Evolutionary conservation across 2,113 vertebrate species (phyloP).

Genomic region (Misgurnus mizolepis): DNA sequence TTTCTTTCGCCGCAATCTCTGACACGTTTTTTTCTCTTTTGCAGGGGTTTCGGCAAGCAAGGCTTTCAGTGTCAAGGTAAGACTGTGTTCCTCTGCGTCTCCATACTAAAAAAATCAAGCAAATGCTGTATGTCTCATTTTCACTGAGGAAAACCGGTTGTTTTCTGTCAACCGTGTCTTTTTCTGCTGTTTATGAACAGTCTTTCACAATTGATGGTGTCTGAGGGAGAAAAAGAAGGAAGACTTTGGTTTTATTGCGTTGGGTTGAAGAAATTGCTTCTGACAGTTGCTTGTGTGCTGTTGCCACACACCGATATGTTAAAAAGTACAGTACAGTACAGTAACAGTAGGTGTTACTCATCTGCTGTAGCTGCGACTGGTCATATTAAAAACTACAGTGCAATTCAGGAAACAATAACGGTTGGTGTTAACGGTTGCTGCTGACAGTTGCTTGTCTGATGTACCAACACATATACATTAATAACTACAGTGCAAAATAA

Average conservation of each 20-base stretch:
- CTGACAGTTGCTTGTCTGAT: no score
- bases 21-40: constrained; percentile 34
- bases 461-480: no score
- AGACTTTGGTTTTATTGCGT: background rate
- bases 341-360: no score
- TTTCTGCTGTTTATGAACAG: background rate
- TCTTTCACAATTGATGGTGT: background rate
- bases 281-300: background rate
- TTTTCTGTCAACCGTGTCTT: background rate
- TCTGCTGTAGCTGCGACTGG: no score
- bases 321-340: no score
- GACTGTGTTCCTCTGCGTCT: background rate
- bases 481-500: no score
- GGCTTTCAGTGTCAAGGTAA: constrained; percentile 58
- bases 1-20: background rate
- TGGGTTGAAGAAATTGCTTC: background rate
- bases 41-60: constrained; percentile 56
- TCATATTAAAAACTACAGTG: background rate
- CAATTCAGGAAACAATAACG: no score
- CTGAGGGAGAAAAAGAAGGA: background rate
- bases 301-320: background rate
- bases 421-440: no score
- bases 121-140: background rate
- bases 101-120: background rate
- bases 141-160: background rate